These are phyloP conservation scores for Muscicapa adusta DNA, from an alignment of 2,113 vertebrate species.

Conservation along the genomic window DNA sequence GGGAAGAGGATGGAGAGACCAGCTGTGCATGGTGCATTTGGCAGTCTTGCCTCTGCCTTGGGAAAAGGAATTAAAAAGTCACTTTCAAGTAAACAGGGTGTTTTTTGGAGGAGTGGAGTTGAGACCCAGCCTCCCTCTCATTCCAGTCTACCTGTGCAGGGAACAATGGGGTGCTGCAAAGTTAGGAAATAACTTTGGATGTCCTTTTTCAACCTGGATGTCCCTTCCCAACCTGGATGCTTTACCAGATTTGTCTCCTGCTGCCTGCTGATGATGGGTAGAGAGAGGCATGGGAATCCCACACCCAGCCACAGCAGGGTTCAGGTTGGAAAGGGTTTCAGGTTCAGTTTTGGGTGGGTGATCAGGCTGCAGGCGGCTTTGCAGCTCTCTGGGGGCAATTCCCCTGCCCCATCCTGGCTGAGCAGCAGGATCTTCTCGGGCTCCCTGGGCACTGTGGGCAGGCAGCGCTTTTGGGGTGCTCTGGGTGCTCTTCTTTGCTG, in stretches of 20 bases:
- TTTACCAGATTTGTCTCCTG: background rate
- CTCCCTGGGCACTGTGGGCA: fast-evolving
- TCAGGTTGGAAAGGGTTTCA: background rate
- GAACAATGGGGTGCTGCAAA: fast-evolving
- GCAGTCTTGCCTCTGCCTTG: background rate
- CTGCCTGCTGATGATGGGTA: background rate
- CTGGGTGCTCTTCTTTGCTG: background rate
- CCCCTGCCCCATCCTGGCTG: fast-evolving
- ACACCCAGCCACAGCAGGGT: background rate
- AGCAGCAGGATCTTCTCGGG: background rate
- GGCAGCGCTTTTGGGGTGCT: fast-evolving
- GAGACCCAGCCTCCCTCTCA: background rate
- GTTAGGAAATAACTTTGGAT: fast-evolving
- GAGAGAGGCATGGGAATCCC: background rate
- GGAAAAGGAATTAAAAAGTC: background rate
- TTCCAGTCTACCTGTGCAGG: background rate
- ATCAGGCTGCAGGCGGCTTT: background rate
- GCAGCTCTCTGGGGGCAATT: fast-evolving
- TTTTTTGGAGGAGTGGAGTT: background rate
- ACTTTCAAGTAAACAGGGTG: background rate
- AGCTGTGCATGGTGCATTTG: background rate
- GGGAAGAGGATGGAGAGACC: background rate
- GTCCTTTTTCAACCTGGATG: background rate
- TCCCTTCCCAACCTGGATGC: background rate
- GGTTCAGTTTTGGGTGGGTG: fast-evolving